phyloP scores from a whole-genome alignment of 2,113 vertebrate genomes.

The Sprattus sprattus region DNA sequence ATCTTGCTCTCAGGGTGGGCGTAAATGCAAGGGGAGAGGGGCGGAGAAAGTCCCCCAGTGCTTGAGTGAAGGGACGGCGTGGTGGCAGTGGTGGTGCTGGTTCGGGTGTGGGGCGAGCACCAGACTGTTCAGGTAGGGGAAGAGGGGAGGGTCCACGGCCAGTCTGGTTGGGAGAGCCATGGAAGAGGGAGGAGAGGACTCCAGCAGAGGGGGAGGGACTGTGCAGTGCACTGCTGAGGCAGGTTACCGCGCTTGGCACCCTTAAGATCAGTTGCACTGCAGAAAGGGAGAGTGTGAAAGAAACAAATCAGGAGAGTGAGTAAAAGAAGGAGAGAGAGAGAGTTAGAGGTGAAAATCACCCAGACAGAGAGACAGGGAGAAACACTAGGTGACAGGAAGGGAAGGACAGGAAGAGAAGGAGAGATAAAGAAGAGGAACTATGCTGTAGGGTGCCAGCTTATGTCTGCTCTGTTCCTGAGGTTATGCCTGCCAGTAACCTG shows the following conservation, averaged over 20 bases:
- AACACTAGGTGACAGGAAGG: conserved; percentile 14
- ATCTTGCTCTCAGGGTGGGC: conserved; percentile 23
- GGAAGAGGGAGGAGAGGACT: neutral
- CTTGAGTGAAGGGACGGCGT: conserved; percentile 40
- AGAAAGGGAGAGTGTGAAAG: conserved; percentile 52
- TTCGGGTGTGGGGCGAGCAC: neutral
- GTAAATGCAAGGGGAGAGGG: neutral
- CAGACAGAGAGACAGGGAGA: conserved; percentile 22
- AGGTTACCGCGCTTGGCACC: neutral
- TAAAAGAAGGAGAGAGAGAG: conserved; percentile 19
- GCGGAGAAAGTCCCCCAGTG: conserved; percentile 34
- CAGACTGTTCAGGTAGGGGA: neutral
- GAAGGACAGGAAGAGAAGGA: neutral
- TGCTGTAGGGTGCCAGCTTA: conserved; percentile 21
- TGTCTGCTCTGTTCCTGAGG: conserved; percentile 36
- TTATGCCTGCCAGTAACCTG: conserved; percentile 37
- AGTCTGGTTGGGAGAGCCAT: neutral
- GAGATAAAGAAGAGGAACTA: conserved; percentile 11
- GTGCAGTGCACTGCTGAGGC: conserved; percentile 4
- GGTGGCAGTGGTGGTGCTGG: conserved; percentile 34
- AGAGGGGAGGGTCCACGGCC: neutral
- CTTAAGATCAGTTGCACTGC: conserved; percentile 31
- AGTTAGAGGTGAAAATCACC: neutral
- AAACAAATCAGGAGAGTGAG: neutral
- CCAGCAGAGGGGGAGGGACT: neutral